phyloP scores from a whole-genome alignment of 2,888 invertebrate genomes.

The Caenorhabditis sp. region DNA sequence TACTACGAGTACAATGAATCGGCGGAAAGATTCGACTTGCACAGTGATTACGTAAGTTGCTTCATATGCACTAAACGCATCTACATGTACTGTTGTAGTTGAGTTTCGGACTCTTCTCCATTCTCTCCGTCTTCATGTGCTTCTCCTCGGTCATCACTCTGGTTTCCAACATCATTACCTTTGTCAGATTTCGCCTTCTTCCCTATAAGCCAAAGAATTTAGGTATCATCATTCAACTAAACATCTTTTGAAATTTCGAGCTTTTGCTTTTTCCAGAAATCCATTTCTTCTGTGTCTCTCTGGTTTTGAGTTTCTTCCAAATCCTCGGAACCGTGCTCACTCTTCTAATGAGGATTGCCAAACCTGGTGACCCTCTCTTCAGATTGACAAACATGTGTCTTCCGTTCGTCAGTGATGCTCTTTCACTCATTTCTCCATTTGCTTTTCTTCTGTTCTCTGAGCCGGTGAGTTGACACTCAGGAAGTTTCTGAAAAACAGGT shows the following conservation, averaged over 20 bases:
- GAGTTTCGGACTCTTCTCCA: constrained; percentile 19
- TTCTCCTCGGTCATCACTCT: neutral
- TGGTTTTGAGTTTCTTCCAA: constrained; percentile 15
- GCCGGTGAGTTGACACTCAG: constrained; percentile 13
- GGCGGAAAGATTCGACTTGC: neutral
- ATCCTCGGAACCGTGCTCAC: constrained; percentile 16
- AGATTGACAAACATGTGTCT: neutral
- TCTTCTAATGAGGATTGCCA: neutral
- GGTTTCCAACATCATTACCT: constrained; percentile 1
- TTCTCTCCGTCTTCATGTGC: constrained; percentile 8
- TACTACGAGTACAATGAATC: constrained; percentile 20
- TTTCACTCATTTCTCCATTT: constrained; percentile 25
- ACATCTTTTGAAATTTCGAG: neutral
- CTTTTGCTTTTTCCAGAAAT: constrained; percentile 16
- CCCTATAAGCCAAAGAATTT: constrained; percentile 4
- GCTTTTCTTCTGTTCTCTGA: constrained; percentile 28
- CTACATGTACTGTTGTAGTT: constrained; percentile 2
- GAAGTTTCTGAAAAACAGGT: neutral
- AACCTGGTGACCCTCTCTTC: neutral
- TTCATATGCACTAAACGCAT: neutral
- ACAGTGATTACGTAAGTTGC: constrained; percentile 16
- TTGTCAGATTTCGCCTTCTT: neutral
- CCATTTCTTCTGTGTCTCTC: constrained; percentile 7
- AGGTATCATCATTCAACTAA: neutral
- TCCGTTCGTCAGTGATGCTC: constrained; percentile 43